Evolutionary conservation across 2,797 vertebrate genomes (phyloP), one percentile per base, ranked within the genome.

Genomic region (Loris lydekkerianus): DNA sequence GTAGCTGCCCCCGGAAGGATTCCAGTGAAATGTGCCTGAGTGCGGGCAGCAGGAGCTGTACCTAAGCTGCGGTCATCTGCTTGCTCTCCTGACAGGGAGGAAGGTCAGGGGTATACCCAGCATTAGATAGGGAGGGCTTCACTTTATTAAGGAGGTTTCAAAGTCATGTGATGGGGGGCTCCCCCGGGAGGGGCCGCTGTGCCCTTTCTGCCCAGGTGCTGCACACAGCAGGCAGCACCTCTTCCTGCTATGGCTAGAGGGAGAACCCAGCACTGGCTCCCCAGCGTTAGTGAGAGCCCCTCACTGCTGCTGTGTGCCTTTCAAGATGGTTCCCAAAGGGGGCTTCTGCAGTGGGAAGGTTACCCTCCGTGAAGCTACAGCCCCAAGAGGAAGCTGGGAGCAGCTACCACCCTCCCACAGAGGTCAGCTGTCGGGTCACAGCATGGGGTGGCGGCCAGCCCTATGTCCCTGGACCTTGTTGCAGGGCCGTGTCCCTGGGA

Each of bases 131-230:
- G 61, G 29, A 61, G 23, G 72, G 23, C 6, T 34, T 70, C 29
- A 1, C 60, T 75, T 53, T 0, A 0, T 29, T 86, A 21, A 1
- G 0, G 17, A 75, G 5, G 10, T 40, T 76, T 43, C 7, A 0
- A 61, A 46, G 40, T 27, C 86, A 49, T 7, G 0, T 0, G 0
- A 61, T 40, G 5, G 49, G 61, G 25, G 53, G 80, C 20, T 34
- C 63, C 67, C 25, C 37, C 18, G 10, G 56, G 78, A 18, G 49
- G 43, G 63, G 58, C 43, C 11, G 3, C 89, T 37, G 31, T 17
- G 21, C 21, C 31, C 2, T 7, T 4, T 7, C 81, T 13, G 4
- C 34, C 69, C 37, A 5, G 67, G 10, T 1, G 0, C 86, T 21
- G 3, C 2, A 4, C 11, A 10, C 34, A 15, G 73, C 1, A 13